These are phyloP conservation scores for Amiota minor DNA, from an alignment of 2,888 invertebrate genomes.

Conservation along the genomic window DNA sequence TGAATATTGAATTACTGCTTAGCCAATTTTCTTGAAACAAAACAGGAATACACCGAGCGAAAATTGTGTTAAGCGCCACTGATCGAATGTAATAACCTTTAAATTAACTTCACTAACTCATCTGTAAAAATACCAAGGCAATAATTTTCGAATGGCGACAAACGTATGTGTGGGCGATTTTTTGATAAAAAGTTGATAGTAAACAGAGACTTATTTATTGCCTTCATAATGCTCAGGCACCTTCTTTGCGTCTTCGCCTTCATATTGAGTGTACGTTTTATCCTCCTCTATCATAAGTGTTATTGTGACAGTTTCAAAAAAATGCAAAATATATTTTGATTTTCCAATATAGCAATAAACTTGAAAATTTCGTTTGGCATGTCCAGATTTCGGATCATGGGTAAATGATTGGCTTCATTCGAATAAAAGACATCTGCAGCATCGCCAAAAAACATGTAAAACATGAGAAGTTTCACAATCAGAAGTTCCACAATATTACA, in stretches of 20 bases:
- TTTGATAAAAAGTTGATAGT: slow-evolving; percentile 80
- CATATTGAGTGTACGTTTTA: slow-evolving; percentile 78
- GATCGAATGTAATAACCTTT: slow-evolving; percentile 80
- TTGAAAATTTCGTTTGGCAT: slow-evolving; percentile 72
- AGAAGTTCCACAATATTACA: too few relatives aligned
- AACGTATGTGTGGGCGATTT: slow-evolving; percentile 77
- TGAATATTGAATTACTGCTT: slow-evolving; percentile 86
- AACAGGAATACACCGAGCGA: slow-evolving; percentile 80
- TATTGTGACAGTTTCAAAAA: slow-evolving; percentile 83
- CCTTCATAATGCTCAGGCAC: slow-evolving; percentile 80
- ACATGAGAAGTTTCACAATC: too few relatives aligned
- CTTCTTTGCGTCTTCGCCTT: slow-evolving; percentile 79
- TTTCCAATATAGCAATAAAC: slow-evolving; percentile 83
- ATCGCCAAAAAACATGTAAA: too few relatives aligned
- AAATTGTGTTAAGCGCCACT: slow-evolving; percentile 81
- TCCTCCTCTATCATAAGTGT: slow-evolving; percentile 78
- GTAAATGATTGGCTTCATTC: too few relatives aligned
- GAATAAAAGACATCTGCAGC: too few relatives aligned
- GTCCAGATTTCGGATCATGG: too few relatives aligned
- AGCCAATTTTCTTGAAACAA: slow-evolving; percentile 80
- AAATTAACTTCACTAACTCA: slow-evolving; percentile 77
- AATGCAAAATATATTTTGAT: slow-evolving; percentile 78
- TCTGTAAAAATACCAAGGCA: slow-evolving; percentile 83
- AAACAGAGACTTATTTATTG: slow-evolving; percentile 82
- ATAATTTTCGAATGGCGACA: slow-evolving; percentile 81